Evolutionary conservation across 2,797 vertebrate genomes (phyloP).

Genomic region (Malurus splendens): DNA sequence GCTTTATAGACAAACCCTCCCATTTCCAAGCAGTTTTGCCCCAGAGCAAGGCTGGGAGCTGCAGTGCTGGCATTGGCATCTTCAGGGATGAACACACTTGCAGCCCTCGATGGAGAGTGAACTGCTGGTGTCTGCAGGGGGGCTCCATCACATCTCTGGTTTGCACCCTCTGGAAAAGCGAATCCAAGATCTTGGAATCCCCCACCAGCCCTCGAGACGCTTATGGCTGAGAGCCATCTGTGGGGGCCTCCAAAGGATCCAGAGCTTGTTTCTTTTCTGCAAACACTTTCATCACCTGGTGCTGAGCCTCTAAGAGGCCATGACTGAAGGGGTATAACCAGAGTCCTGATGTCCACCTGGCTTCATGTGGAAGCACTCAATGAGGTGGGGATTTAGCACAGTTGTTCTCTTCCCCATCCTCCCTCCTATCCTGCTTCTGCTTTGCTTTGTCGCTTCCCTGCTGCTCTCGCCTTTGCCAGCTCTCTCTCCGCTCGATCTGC

Average conservation of each 20-base stretch:
- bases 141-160: neutral
- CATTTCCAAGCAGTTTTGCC: neutral
- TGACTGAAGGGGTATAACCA: neutral
- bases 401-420: neutral
- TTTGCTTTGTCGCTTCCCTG: neutral
- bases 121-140: neutral
- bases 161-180: neutral
- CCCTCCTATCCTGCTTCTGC: neutral
- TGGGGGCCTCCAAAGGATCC: neutral
- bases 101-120: neutral
- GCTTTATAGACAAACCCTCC: neutral
- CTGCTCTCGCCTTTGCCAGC: neutral
- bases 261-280: neutral
- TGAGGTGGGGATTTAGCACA: neutral
- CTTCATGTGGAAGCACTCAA: neutral
- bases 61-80: neutral
- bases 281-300: neutral
- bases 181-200: neutral
- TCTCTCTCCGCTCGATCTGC: conserved; percentile 11
- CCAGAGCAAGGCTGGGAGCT: neutral
- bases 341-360: neutral
- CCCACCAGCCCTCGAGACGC: neutral
- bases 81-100: neutral
- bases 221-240: neutral
- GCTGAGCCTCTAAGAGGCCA: neutral